These are phyloP conservation scores for Gerris lacustris DNA, from an alignment of 2,888 invertebrate genomes.

Conservation along the genomic window DNA sequence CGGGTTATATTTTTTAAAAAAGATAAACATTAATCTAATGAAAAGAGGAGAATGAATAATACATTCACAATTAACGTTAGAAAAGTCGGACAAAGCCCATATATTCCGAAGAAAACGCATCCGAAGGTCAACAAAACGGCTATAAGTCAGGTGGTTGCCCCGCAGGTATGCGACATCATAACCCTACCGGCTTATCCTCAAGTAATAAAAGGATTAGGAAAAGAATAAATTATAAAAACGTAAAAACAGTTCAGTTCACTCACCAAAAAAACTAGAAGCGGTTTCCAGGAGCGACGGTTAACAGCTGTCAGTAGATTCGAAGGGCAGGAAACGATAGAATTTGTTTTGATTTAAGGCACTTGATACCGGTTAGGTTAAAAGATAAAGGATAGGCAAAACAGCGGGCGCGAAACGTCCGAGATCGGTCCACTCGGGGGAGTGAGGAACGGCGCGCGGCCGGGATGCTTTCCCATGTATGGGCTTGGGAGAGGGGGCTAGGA, in stretches of 20 bases:
- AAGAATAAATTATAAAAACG: not conserved
- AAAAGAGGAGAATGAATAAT: too few relatives aligned
- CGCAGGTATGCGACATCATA: not conserved
- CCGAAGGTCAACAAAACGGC: not conserved
- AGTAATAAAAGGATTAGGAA: not conserved
- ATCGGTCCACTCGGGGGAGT: conserved; percentile 2
- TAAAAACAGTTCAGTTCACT: not conserved
- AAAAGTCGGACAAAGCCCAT: too few relatives aligned
- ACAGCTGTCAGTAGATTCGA: not conserved
- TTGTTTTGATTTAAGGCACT: not conserved
- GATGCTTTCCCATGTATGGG: conserved; percentile 2
- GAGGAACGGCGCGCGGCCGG: not conserved
- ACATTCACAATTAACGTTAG: too few relatives aligned
- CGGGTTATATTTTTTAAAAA: too few relatives aligned
- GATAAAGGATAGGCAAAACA: not conserved
- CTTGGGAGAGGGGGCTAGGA: not conserved
- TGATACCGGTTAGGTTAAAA: not conserved
- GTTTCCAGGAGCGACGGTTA: not conserved
- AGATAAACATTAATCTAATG: too few relatives aligned
- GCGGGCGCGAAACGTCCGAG: not conserved
- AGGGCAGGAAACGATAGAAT: not conserved
- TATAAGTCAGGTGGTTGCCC: not conserved
- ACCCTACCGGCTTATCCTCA: not conserved
- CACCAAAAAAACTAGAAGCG: too few relatives aligned
- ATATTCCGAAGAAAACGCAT: too few relatives aligned